Evolutionary conservation across 2,888 invertebrate species (phyloP), one percentile per base, ranked within the genome.

Genomic region (Nasonovia ribisnigri): DNA sequence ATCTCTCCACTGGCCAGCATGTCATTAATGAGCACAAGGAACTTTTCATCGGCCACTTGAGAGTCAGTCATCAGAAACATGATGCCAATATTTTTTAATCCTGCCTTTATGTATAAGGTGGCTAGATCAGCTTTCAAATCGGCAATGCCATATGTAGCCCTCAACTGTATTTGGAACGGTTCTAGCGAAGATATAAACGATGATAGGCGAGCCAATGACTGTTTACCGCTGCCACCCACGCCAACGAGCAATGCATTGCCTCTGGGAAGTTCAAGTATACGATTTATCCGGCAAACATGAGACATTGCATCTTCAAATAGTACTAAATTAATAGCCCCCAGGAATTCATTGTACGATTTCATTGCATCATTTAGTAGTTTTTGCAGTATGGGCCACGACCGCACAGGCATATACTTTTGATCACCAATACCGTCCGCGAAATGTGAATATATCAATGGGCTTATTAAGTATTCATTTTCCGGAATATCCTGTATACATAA

Each of bases 261-360:
- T 95, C 99, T 96, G 0, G 99, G 98, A 2, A 98, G 97, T 96
- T 99, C 99, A 95, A 99, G 96, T 95, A 99, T 99, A 94, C 99
- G 97, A 96, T 98, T 99, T 94, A 99, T 99, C 97, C 98, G 97
- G 96, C 98, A 98, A 91, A 99, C 97, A 95, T 99, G 99, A 95
- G 97, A 97, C 97, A 99, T 98, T 29, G 99, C 99, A 95, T 99
- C 99, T 95, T 99, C 99, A 95, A 99, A 99, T 20, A 99, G 97
- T 5, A 99, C 99, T 94, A 99, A 96, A 96, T 99, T 98, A 98
- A 99, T 99, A 0, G 98, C 98, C 3, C 98, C 98, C 94, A 97
- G 97, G 94, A 99, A 96, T 95, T 99, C 99, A 95, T 99, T 99
- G 95, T 99, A 99, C 42, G 97, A 97, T 5, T 97, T 96, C 92